These are phyloP conservation scores for Oryctes rhinoceros DNA, from an alignment of 1,140 invertebrate species.

Conservation along the genomic window DNA sequence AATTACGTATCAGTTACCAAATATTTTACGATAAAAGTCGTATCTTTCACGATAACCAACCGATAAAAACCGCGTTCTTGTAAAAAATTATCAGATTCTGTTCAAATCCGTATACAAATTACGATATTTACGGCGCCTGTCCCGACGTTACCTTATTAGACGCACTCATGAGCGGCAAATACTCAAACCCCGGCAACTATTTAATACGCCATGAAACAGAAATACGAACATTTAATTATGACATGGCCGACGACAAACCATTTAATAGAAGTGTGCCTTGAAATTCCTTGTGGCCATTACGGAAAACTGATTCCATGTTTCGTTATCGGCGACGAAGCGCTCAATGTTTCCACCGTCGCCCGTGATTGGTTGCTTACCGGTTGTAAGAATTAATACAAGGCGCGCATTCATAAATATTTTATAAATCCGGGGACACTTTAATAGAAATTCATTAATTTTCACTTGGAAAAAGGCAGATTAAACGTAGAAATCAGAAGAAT, in stretches of 20 bases:
- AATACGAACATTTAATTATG: slow-evolving; percentile 5
- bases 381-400: background rate
- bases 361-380: background rate
- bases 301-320: slow-evolving; percentile 21
- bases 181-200: background rate
- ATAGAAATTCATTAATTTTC: slow-evolving; percentile 29
- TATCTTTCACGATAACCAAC: no score
- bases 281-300: slow-evolving; percentile 20
- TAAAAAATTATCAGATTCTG: no score
- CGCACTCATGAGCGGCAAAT: background rate
- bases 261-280: slow-evolving; percentile 24
- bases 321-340: background rate
- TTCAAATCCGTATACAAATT: no score
- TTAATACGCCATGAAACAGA: slow-evolving; percentile 2
- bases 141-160: no score
- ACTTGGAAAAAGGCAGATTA: background rate
- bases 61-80: no score
- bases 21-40: no score
- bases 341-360: slow-evolving; percentile 1
- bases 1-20: no score
- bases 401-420: slow-evolving; percentile 33
- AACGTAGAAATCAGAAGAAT: background rate
- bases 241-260: background rate
- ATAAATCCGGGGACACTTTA: slow-evolving; percentile 15
- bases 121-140: no score